Evolutionary conservation across 2,888 invertebrate genomes (phyloP), one percentile per base, ranked within the genome.

Genomic region (Cataglyphis altisquamis): DNA sequence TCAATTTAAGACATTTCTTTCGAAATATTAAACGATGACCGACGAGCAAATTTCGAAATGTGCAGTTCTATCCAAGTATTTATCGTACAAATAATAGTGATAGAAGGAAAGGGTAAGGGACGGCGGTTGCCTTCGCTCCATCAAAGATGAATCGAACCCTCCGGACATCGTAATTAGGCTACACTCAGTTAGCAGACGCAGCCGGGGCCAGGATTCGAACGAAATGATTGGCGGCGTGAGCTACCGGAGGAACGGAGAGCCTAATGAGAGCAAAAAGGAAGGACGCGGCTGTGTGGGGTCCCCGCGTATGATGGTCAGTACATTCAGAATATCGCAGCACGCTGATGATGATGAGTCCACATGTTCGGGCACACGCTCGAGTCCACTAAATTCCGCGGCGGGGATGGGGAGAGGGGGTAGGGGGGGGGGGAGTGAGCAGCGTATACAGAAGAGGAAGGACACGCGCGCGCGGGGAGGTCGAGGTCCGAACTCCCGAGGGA

Each of bases 321-420:
- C 73, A 63, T 75, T 72, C 78, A 67, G 80, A 89, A 90, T 90
- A 90, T 90, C 88, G 87, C 85, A 64, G 70, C 63, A 67, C 84
- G 64, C 83, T 91, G 92, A 92, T 92, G 93, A 94, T 94, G 93
- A 94, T 94, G 83, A 84, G 89, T 87, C 92, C 93, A 94, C 93
- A 94, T 94, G 93, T 93, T 93, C 91, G 89, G 86, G 83, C 90
- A 91, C 92, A 91, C 92, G 91, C 88, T 89, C 89, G 82, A 21
- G 21, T 89, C 89, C 80, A 84, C 85, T 85, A 84, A 88, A 88
- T 81, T 89, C 85, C 39, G 78, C 32, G 10, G 62, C 29, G 15
- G 74, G 29, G 66, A 25, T 1, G 25, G 25, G 25, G 25, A 25
- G 25, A 25, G 25, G 25, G 1, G 25, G 1, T 1, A 25, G 25